Conservation (phyloP, 2,113 vertebrate species). For the Chaetodon auriga region DNA sequence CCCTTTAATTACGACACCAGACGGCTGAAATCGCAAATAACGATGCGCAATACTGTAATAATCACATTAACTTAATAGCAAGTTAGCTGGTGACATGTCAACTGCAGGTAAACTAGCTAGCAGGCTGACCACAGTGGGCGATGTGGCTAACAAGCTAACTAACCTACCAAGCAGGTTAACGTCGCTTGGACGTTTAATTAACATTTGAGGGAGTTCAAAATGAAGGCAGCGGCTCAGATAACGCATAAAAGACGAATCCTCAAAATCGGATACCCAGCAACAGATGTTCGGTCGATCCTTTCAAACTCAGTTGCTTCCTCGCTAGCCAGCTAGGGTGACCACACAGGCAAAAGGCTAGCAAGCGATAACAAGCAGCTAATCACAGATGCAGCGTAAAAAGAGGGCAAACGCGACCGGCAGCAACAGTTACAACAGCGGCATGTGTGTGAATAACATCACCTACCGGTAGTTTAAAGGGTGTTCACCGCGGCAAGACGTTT, state of each 20-base stretch:
- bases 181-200: neutral
- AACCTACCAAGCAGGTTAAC: slow-evolving; percentile 2
- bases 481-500: neutral
- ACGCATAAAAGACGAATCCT: neutral
- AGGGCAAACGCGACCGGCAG: too few species aligned
- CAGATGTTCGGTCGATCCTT: slow-evolving; percentile 51
- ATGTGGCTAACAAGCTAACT: slow-evolving; percentile 57
- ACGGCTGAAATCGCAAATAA: neutral
- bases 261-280: slow-evolving; percentile 40
- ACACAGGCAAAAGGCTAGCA: slow-evolving; percentile 46
- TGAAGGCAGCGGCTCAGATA: neutral
- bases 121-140: slow-evolving; percentile 29
- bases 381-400: slow-evolving; percentile 35
- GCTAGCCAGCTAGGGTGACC: slow-evolving; percentile 27
- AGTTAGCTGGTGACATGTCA: slow-evolving; percentile 37
- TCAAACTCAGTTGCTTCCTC: slow-evolving; percentile 22
- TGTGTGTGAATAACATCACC: neutral
- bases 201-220: neutral
- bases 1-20: neutral
- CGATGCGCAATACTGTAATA: neutral
- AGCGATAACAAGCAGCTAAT: slow-evolving; percentile 65
- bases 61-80: slow-evolving; percentile 35
- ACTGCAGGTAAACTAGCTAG: slow-evolving; percentile 33
- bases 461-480: slow-evolving; percentile 9
- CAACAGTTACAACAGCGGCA: accelerated